Base-by-base conservation (phyloP, 2,888 invertebrate species). In the Sycophila texana region DNA sequence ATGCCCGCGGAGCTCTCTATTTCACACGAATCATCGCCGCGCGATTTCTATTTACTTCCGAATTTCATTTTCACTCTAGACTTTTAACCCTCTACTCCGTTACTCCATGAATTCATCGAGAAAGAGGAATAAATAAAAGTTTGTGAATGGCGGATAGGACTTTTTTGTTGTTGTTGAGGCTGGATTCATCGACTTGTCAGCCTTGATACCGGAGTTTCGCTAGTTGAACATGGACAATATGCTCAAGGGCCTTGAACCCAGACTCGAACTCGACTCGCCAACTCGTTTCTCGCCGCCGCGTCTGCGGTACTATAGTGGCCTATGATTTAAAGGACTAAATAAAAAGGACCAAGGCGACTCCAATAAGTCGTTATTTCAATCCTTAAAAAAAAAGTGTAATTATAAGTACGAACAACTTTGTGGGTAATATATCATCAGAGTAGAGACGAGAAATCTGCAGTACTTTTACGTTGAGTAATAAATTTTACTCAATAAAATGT, bases 131-230 rank as follows among this genome's bases (percentile, higher is more conserved):
- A 51, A 61, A 51, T 20, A 30, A 60, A 71, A 5, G 18, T 26
- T 26, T 26, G 26, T 26, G 26, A 26, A 26, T 26, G 14, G 2
- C 5, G 30, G 2, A 30, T 5, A 14, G 20, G 30, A 14, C 51
- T 53, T 61, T 55, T 22, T n/a, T n/a, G n/a, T n/a, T 47, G 39
- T n/a, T 14, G 51, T 63, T 13, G 18, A 4, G 16, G 55, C 55
- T 18, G 55, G 55, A 55, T 26, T 5, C 26, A n/a, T 16, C 22
- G 73, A 3, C n/a, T 49, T 20, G 49, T 49, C 57, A 86, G 85
- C 88, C 87, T 88, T 88, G 88, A 86, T 86, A 83, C 84, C 84
- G 84, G 86, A 87, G 88, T 86, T 85, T 85, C 88, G 87, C 85
- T 84, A 72, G 73, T 81, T 85, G 87, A 87, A 70, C 88, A 88